Conservation (phyloP, 2,113 vertebrate genomes). For the Centropus bengalensis region DNA sequence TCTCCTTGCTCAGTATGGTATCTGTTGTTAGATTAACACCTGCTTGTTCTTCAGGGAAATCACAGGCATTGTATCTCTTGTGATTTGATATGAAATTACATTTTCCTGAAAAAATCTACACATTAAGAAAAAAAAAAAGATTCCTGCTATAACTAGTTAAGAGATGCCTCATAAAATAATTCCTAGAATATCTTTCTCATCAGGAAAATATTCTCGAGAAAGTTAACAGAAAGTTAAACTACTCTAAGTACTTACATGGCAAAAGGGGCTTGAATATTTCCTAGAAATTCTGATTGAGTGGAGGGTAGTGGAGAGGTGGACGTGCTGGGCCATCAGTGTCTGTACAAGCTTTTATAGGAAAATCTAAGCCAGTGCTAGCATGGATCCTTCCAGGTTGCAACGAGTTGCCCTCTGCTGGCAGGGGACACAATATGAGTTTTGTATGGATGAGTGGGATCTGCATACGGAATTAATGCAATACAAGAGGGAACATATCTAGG, state of each 20-base stretch:
- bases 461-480: rapidly evolving
- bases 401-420: too few species aligned
- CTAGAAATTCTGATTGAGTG: rapidly evolving
- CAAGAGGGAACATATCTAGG: rapidly evolving
- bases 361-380: too few species aligned
- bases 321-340: neutral
- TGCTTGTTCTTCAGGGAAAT: constrained; percentile 41
- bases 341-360: rapidly evolving
- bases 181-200: neutral
- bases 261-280: neutral
- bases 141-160: neutral
- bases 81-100: neutral
- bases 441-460: too few species aligned
- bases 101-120: constrained; percentile 12
- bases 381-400: too few species aligned
- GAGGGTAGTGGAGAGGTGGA: neutral
- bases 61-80: neutral
- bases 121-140: neutral
- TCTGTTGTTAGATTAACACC: neutral
- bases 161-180: neutral
- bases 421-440: too few species aligned
- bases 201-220: neutral
- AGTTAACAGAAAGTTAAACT: neutral
- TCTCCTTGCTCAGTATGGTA: neutral
- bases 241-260: neutral